Base-by-base conservation (phyloP, 2,888 invertebrate genomes). In the Temnothorax unifasciatus region DNA sequence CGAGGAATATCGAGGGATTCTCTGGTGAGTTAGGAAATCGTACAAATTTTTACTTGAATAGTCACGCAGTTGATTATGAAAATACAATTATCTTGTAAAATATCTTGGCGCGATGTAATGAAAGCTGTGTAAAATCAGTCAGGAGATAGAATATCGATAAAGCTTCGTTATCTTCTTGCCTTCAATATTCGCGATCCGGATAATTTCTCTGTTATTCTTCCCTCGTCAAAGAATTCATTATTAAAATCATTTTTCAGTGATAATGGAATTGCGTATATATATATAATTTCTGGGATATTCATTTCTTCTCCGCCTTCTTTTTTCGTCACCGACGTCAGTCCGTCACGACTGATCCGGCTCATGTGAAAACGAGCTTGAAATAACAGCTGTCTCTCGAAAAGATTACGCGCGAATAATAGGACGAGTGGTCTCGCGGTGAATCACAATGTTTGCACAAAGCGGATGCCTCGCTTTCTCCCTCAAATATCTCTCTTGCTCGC, bases 391-490 rank as follows among this genome's bases (percentile, higher is more conserved):
- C 79, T 68, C 44, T 64, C n/a, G 63, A 66, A 50, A 61, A 73
- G 84, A 84, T 85, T 85, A 86, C 64, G 47, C 66, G 11, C 52
- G 74, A 73, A 89, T 88, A 84, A 71, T 84, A 44, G 64, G 44
- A 81, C 85, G 66, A 73, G 82, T 83, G 41, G 68, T 84, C 61
- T 25, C 52, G 41, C 74, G 73, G 81, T 87, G 88, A 90, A 86
- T 91, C 86, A 85, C 79, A 73, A 88, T 87, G 89, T 90, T 90
- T 91, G 84, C 75, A 57, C 79, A 81, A 59, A 47, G 71, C 63
- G 57, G 25, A 47, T 71, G 47, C 84, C 82, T 83, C 71, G 75
- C 63, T 66, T 21, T 41, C 57, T 71, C 79, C 61, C 71, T 84
- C 64, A 69, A 59, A 79, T 85, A 25, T 73, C 59, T 71, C 66